Evolutionary conservation across 1,140 invertebrate species (phyloP).

Genomic region (Zaprionus inermis): DNA sequence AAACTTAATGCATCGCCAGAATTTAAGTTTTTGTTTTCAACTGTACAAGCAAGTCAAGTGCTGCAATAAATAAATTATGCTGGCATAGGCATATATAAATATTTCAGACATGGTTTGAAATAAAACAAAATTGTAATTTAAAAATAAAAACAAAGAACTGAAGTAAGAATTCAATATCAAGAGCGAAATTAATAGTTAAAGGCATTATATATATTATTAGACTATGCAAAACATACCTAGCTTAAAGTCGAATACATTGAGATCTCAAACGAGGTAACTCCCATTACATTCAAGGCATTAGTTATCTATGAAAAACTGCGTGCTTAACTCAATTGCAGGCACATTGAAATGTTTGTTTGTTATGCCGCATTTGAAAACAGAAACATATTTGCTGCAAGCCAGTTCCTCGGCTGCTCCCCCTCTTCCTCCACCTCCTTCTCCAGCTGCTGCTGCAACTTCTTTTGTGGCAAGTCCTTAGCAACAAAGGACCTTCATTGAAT

Average conservation of each 20-base stretch:
- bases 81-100: too few species aligned
- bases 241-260: not conserved
- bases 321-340: constrained; percentile 27
- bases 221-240: too few species aligned
- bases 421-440: not conserved
- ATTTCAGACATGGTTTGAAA: too few species aligned
- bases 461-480: constrained; percentile 51
- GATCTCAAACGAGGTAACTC: not conserved
- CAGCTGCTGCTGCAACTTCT: constrained; percentile 20
- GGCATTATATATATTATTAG: too few species aligned
- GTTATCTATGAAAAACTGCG: constrained; percentile 15
- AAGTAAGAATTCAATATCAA: not conserved
- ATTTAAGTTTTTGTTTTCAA: too few species aligned
- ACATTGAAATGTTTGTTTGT: constrained; percentile 35
- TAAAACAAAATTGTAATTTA: not conserved
- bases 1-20: too few species aligned
- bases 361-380: constrained; percentile 23
- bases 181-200: not conserved
- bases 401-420: constrained; percentile 8
- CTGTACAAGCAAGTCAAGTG: too few species aligned
- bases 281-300: not conserved
- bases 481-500: constrained; percentile 74
- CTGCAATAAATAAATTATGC: too few species aligned
- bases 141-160: not conserved
- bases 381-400: constrained; percentile 35